Evolutionary conservation across 2,797 vertebrate species (phyloP).

Genomic region (Lycodopsis pacificus): DNA sequence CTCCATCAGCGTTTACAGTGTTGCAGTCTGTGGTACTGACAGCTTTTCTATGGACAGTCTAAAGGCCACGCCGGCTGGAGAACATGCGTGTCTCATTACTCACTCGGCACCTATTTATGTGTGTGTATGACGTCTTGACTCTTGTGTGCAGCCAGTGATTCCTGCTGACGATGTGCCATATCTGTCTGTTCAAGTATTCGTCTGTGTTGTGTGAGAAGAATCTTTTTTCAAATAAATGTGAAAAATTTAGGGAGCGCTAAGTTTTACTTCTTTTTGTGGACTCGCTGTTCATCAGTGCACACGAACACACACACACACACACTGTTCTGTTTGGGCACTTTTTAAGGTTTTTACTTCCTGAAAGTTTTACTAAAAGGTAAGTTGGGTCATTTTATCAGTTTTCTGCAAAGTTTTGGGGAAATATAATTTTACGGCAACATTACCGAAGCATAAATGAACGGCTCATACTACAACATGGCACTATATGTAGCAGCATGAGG

Average conservation of each 20-base stretch:
- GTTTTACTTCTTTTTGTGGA: slow-evolving; percentile 35
- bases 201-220: slow-evolving; percentile 65
- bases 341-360: not conserved
- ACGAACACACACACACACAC: not conserved
- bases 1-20: slow-evolving; percentile 77
- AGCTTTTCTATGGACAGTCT: slow-evolving; percentile 81
- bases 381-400: not conserved
- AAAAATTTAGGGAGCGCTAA: slow-evolving; percentile 58
- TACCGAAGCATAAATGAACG: not conserved
- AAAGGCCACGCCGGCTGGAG: slow-evolving; percentile 63
- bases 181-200: slow-evolving; percentile 52
- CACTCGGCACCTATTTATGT: slow-evolving; percentile 34
- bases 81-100: slow-evolving; percentile 59
- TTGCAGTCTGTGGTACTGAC: slow-evolving; percentile 75
- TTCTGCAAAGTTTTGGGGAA: too few species aligned
- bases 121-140: slow-evolving; percentile 34
- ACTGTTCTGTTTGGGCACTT: not conserved
- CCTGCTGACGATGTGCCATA: slow-evolving; percentile 71
- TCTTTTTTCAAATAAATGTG: slow-evolving; percentile 85
- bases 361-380: too few species aligned
- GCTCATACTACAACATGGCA: not conserved
- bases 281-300: too few species aligned
- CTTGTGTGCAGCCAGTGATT: slow-evolving; percentile 43
- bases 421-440: not conserved
- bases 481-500: not conserved